These are phyloP conservation scores for Ophion obscuratus DNA, from an alignment of 2,888 invertebrate species.

Conservation along the genomic window DNA sequence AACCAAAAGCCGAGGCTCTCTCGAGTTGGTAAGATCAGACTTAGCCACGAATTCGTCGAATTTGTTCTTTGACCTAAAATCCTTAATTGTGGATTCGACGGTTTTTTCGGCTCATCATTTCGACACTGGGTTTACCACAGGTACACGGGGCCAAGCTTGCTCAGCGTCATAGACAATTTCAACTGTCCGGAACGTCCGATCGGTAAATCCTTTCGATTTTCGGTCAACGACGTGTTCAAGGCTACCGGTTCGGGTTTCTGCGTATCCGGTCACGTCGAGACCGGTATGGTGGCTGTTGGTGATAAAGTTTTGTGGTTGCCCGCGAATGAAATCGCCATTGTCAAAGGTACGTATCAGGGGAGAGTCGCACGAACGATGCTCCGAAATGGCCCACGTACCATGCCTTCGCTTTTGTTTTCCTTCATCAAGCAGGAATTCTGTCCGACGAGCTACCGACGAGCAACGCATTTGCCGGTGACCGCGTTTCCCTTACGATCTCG, in stretches of 20 bases:
- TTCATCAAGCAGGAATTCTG: conserved; percentile 83
- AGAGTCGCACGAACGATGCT: neutral
- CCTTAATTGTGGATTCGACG: neutral
- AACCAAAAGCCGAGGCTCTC: conserved; percentile 88
- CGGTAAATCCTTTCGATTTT: conserved; percentile 94
- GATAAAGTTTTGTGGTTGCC: conserved; percentile 96
- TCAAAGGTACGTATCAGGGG: conserved; percentile 86
- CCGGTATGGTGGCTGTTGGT: conserved; percentile 93
- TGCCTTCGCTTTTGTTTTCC: neutral
- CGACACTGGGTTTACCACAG: conserved; percentile 76
- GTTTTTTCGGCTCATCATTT: neutral
- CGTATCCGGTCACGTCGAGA: conserved; percentile 95
- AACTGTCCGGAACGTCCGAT: conserved; percentile 94
- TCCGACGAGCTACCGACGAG: conserved; percentile 90
- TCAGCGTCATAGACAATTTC: conserved; percentile 95
- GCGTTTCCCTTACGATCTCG: conserved; percentile 92
- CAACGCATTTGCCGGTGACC: conserved; percentile 97
- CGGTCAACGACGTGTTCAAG: conserved; percentile 98
- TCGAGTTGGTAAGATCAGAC: conserved; percentile 85
- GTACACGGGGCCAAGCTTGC: conserved; percentile 94
- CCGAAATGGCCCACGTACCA: neutral
- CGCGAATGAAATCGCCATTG: conserved; percentile 91
- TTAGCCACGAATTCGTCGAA: neutral
- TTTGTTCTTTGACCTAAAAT: neutral
- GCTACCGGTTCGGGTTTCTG: conserved; percentile 96